Percentiles rank a stretch among this genome's conserved stretches.
Evolutionary conservation across 2,797 vertebrate species (phyloP).

Genomic region (Diplodus puntazzo): DNA sequence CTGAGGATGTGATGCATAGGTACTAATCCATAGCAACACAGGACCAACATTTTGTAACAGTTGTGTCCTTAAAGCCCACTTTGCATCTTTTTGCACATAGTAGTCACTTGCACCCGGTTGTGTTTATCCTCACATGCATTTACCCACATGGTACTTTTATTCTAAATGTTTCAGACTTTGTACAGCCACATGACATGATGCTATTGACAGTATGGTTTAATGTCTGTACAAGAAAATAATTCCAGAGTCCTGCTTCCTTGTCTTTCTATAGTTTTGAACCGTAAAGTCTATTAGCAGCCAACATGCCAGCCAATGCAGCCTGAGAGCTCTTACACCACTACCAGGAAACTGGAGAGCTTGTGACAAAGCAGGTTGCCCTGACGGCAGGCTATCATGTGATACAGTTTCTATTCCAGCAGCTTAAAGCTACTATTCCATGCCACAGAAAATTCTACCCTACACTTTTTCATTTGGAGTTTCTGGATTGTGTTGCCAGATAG

Average conservation of each 20-base stretch:
- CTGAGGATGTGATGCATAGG: conserved; percentile 1
- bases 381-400: conserved; percentile 61
- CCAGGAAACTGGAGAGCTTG: conserved; percentile 60
- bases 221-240: neutral
- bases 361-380: conserved; percentile 58
- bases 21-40: neutral
- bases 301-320: neutral
- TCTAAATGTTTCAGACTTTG: neutral
- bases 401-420: conserved; percentile 15
- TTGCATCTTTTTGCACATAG: neutral
- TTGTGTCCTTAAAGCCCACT: neutral
- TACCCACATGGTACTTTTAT: neutral
- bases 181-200: neutral
- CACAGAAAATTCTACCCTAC: neutral
- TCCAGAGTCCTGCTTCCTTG: neutral
- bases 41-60: neutral
- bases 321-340: conserved; percentile 39
- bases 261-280: conserved; percentile 6
- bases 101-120: neutral
- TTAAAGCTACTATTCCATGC: neutral
- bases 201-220: neutral
- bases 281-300: conserved; percentile 23
- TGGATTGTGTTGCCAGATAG: neutral
- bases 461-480: neutral
- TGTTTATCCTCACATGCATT: neutral